Evolutionary conservation across 2,113 vertebrate genomes (phyloP), one percentile per base, ranked within the genome.

Genomic region (Seriola rivoliana): DNA sequence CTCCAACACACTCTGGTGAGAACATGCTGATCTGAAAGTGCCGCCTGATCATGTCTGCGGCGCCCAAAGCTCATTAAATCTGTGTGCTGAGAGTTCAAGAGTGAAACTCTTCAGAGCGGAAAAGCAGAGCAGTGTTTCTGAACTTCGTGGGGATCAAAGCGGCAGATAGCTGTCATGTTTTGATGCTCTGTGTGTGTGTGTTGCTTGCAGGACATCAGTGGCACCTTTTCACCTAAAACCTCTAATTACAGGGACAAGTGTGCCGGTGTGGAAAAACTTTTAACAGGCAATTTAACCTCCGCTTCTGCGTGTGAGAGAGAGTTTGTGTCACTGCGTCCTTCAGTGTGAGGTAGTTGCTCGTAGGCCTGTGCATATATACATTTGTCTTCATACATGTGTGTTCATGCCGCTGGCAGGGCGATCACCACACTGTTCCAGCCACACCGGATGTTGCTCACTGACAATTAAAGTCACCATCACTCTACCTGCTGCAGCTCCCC

Each of bases 61-160:
- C 8, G 12, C 59, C 19, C 29, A 25, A 16, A 71, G 64, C 86
- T 85, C 86, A 69, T 88, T 81, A 78, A 75, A 78, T 36, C 44
- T 17, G 21, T 34, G 71, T 12, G 58, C 59, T 19, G 40, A 68
- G 60, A 68, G 54, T 38, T 73, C 13, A 38, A 40, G 62, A 73
- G 34, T 3, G 23, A 73, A 68, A 65, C 32, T 62, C 23, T 57
- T 63, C 72, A 58, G 38, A 64, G 59, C 8, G 21, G 4, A n/a
- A 29, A 63, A 40, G 9, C 48, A n/a, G 44, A 63, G 48, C 0
- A 0, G 21, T 3, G 1, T 46, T 54, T 69, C 44, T 68, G n/a
- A 63, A n/a, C 14, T 36, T 14, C 40, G 25, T 16, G 3, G 14
- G 55, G 71, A 82, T 78, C 74, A 84, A 67, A 81, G 80, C 4